These are phyloP conservation scores for Cyanocitta stelleri DNA, from an alignment of 2,113 vertebrate species.

Conservation along the genomic window DNA sequence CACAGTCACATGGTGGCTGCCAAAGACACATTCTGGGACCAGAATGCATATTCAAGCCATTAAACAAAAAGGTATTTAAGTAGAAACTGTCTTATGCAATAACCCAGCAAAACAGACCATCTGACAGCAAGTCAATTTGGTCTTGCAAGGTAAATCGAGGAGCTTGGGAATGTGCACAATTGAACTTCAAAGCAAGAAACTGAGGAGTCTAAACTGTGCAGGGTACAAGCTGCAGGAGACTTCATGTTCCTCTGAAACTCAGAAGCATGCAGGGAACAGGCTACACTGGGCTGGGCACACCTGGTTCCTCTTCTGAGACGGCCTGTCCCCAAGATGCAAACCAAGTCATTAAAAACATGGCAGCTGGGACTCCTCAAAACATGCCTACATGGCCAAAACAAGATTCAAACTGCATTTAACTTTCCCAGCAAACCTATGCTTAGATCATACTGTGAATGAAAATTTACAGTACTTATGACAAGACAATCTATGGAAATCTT, in stretches of 20 bases:
- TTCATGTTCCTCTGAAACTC: background rate
- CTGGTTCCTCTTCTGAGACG: background rate
- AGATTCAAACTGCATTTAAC: background rate
- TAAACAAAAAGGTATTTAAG: background rate
- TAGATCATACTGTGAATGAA: background rate
- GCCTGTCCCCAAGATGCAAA: background rate
- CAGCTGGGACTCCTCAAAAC: background rate
- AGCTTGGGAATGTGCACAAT: background rate
- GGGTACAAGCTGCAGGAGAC: background rate
- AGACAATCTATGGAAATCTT: background rate
- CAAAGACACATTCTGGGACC: background rate
- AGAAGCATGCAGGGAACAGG: background rate
- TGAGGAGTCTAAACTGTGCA: background rate
- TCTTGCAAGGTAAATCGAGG: background rate
- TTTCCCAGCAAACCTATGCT: background rate
- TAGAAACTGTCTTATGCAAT: background rate
- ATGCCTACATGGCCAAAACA: fast-evolving
- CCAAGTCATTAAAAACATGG: background rate
- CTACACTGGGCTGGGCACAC: background rate
- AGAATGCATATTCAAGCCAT: background rate
- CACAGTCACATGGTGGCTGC: fast-evolving
- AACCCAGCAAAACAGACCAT: background rate
- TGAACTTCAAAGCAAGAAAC: background rate
- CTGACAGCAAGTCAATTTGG: background rate
- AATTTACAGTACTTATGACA: background rate